Conservation (phyloP, 1,140 invertebrate species). For the Popillia japonica region DNA sequence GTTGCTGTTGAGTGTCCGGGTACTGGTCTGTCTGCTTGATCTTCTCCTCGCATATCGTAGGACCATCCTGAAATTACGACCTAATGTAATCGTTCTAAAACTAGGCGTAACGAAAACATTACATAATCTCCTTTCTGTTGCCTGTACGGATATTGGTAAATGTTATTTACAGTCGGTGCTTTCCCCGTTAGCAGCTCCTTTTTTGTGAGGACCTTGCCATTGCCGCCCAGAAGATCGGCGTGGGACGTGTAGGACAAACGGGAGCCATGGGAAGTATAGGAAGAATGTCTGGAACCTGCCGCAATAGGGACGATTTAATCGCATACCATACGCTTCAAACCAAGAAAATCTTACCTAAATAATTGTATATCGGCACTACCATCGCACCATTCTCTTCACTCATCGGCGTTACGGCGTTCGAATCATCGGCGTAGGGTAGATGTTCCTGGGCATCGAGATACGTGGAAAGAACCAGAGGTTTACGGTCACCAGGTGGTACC, state of each 20-base stretch:
- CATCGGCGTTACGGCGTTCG: conserved; percentile 96
- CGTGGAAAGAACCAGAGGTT: conserved; percentile 92
- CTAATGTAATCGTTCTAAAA: too few species aligned
- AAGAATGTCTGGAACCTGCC: conserved; percentile 85
- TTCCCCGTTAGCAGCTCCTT: conserved; percentile 81
- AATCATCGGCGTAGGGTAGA: conserved; percentile 96
- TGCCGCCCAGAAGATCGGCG: conserved; percentile 83
- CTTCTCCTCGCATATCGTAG: conserved; percentile 68
- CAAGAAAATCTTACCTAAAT: conserved; percentile 29
- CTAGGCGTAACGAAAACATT: conserved; percentile 57
- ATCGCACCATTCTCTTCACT: conserved; percentile 97
- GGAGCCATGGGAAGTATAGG: conserved; percentile 93
- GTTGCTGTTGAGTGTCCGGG: too few species aligned
- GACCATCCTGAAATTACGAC: conserved; percentile 56
- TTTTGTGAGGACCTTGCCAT: conserved; percentile 79
- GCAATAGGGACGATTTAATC: too few species aligned
- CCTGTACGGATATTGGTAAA: conserved; percentile 8
- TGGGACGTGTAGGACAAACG: conserved; percentile 93
- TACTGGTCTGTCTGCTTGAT: conserved; percentile 90
- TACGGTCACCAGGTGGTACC: conserved; percentile 80
- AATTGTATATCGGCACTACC: conserved; percentile 82
- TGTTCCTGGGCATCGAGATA: conserved; percentile 96
- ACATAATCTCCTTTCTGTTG: conserved; percentile 69
- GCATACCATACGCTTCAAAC: too few species aligned
- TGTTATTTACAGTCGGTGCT: conserved; percentile 63